phyloP scores from a whole-genome alignment of 92 coral and sea anemone species.

The Phenganax marumi region DNA sequence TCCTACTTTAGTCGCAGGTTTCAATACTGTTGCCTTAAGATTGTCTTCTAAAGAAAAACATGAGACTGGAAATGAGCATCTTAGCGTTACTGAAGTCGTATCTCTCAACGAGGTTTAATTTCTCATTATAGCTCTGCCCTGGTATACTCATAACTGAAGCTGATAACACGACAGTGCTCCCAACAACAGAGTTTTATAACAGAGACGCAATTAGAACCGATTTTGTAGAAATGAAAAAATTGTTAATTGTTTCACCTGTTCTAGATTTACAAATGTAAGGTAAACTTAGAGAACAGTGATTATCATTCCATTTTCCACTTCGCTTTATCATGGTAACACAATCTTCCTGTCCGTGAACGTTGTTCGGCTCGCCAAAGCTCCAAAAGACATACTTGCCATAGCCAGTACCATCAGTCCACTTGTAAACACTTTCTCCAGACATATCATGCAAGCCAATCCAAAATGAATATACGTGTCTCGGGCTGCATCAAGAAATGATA shows the following conservation, averaged over 20 bases:
- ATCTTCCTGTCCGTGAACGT: slow-evolving; percentile 77
- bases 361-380: slow-evolving; percentile 67
- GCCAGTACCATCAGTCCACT: slow-evolving; percentile 77
- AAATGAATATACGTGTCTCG: background rate
- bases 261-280: slow-evolving; percentile 78
- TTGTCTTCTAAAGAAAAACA: background rate
- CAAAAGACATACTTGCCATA: slow-evolving; percentile 25
- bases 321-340: slow-evolving; percentile 61
- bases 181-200: slow-evolving; percentile 56
- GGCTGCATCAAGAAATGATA: background rate
- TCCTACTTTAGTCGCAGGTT: background rate
- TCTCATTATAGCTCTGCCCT: no score
- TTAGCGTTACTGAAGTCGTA: background rate
- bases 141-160: no score
- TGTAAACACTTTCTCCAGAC: slow-evolving; percentile 67
- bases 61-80: background rate
- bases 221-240: background rate
- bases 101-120: slow-evolving; percentile 43
- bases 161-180: slow-evolving; percentile 68
- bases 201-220: background rate
- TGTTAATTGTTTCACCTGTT: slow-evolving; percentile 55
- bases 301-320: slow-evolving; percentile 82
- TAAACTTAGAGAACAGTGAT: slow-evolving; percentile 60
- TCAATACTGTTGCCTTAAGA: background rate
- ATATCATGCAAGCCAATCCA: slow-evolving; percentile 90